Evolutionary conservation across 2,888 invertebrate species (phyloP).

Genomic region (Oscheius sp.): DNA sequence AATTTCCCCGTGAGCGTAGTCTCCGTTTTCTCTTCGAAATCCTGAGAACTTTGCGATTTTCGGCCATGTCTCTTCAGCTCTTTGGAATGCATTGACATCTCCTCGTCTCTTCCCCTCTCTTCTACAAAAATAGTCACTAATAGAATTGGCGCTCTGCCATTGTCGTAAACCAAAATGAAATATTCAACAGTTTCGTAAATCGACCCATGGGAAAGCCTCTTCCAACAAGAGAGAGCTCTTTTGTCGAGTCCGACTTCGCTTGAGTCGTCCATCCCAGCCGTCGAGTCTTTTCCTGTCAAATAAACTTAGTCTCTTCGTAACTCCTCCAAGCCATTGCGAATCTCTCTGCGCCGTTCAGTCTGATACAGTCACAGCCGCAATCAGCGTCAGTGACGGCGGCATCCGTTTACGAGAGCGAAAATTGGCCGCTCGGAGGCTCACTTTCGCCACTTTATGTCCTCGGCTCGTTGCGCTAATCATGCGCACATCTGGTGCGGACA

Average conservation of each 20-base stretch:
- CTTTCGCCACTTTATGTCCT: slow-evolving; percentile 22
- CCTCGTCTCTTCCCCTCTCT: not conserved
- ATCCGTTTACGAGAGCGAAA: slow-evolving; percentile 30
- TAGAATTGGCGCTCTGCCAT: too few species aligned
- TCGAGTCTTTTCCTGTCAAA: too few species aligned
- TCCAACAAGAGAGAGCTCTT: too few species aligned
- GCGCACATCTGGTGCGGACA: slow-evolving; percentile 23
- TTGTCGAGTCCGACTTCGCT: too few species aligned
- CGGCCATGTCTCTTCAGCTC: not conserved
- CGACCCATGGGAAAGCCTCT: not conserved
- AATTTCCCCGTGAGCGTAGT: not conserved
- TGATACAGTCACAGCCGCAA: slow-evolving; percentile 4
- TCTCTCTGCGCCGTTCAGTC: too few species aligned
- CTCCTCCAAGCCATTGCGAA: not conserved
- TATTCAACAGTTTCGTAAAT: not conserved
- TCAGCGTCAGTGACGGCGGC: slow-evolving; percentile 7
- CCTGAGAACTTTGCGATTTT: not conserved
- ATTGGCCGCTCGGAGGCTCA: slow-evolving; percentile 20
- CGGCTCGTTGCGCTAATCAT: slow-evolving; percentile 27
- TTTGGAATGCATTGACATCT: too few species aligned
- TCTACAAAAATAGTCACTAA: not conserved
- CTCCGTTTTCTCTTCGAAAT: not conserved
- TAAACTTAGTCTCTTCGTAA: too few species aligned
- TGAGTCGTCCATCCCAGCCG: too few species aligned
- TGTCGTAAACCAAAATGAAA: too few species aligned